These are phyloP conservation scores for Sitophilus oryzae DNA, from an alignment of 1,140 invertebrate genomes.

Conservation along the genomic window DNA sequence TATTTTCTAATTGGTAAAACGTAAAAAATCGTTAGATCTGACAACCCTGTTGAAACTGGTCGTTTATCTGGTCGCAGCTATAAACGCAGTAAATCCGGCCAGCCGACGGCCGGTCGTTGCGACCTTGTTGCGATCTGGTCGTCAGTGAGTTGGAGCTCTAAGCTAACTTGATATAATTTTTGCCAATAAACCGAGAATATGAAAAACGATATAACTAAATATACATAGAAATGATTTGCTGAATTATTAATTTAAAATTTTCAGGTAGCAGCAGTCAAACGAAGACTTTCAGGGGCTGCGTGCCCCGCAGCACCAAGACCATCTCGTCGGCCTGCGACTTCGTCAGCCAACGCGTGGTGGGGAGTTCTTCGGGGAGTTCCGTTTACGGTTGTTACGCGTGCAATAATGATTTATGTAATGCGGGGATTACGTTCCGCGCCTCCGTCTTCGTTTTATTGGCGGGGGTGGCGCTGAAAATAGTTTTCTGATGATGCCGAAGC, in stretches of 20 bases:
- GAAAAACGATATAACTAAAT: too few relatives aligned
- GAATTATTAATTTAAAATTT: not conserved
- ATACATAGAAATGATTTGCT: too few relatives aligned
- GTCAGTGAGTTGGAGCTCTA: too few relatives aligned
- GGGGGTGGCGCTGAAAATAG: slow-evolving; percentile 4
- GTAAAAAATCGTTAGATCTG: too few relatives aligned
- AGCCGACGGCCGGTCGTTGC: too few relatives aligned
- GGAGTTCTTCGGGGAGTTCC: not conserved
- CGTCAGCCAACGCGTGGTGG: slow-evolving; percentile 15
- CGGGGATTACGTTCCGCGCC: not conserved
- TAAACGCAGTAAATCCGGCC: too few relatives aligned
- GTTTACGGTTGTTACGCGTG: slow-evolving; percentile 12
- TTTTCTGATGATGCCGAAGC: not conserved
- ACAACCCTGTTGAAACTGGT: too few relatives aligned
- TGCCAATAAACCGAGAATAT: too few relatives aligned
- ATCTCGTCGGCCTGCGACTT: slow-evolving; percentile 18
- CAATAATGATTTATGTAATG: slow-evolving; percentile 14
- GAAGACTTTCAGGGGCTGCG: slow-evolving; percentile 18
- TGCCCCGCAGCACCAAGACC: slow-evolving; percentile 8
- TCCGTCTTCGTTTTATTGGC: slow-evolving; percentile 2
- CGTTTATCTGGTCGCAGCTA: too few relatives aligned
- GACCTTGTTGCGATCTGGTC: too few relatives aligned
- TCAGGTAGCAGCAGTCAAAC: slow-evolving; percentile 9
- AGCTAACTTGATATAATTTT: too few relatives aligned
- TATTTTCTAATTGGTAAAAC: too few relatives aligned